phyloP scores from a whole-genome alignment of 2,888 invertebrate species.

The Erebia palarica region DNA sequence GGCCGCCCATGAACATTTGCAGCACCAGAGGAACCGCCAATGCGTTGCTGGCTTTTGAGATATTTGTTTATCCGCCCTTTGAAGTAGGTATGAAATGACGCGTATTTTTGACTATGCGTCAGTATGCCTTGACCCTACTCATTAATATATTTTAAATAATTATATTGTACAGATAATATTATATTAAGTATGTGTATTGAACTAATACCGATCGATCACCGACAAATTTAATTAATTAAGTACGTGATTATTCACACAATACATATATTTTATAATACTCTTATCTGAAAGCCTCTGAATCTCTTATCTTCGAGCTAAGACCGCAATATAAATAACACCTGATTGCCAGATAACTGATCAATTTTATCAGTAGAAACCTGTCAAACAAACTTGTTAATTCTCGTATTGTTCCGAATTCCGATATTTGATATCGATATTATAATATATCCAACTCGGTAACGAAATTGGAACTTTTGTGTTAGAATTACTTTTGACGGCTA shows the following conservation, averaged over 20 bases:
- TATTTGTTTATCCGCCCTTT: too few relatives aligned
- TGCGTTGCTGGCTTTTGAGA: too few relatives aligned
- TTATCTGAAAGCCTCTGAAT: neutral
- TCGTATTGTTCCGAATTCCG: neutral
- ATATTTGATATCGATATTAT: neutral
- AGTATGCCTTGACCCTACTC: neutral
- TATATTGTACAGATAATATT: too few relatives aligned
- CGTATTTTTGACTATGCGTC: neutral
- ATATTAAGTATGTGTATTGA: too few relatives aligned
- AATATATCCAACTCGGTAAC: neutral
- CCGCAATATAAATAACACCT: constrained; percentile 6
- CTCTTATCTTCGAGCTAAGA: constrained; percentile 15
- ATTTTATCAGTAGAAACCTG: constrained; percentile 48
- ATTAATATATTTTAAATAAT: too few relatives aligned
- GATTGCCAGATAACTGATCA: constrained; percentile 28
- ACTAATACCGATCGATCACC: neutral
- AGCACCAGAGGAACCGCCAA: too few relatives aligned
- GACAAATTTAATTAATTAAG: neutral
- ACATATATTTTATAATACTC: neutral
- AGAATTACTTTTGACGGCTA: too few relatives aligned
- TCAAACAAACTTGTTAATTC: constrained; percentile 48
- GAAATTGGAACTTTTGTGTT: neutral
- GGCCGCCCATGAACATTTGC: too few relatives aligned
- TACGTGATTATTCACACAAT: neutral
- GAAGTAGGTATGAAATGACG: neutral